Base-by-base conservation (phyloP, 2,888 invertebrate genomes). In the Dicyrtoma fusca region DNA sequence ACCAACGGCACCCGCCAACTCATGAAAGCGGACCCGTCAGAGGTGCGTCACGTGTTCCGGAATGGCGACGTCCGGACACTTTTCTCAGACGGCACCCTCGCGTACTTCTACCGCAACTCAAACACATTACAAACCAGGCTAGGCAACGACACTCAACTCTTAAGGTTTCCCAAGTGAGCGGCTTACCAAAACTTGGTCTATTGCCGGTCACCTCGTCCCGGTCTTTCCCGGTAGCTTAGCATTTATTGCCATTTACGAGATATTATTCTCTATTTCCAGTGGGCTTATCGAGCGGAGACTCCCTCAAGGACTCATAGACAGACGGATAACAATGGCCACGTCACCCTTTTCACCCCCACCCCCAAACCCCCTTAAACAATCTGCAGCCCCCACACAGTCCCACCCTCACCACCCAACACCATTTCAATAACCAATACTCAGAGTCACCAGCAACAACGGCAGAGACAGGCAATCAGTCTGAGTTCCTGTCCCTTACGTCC, bases 41-140 rank as follows among this genome's bases (percentile, higher is more conserved):
- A 68, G 57, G 44, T 55, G 42, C 19, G 66, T 19, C 70, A 71
- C 21, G 53, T 63, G 51, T 71, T 63, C 17, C 61, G 63, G 4
- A 95, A 96, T 85, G 94, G 94, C n/a, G 95, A 96, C 84, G 87
- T 93, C 0, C 92, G 94, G 82, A 93, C 94, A 82, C 92, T 91
- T 10, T 88, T 90, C 82, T 88, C 87, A 81, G 89, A 90, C 77
- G 91, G 93, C 69, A 90, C 88, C 66, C 88, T 92, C 13, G 90
- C 90, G 81, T 96, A 96, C 84, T 94, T 88, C 83, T 95, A 94
- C 85, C 88, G 90, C 1, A 90, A 91, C 79, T 90, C 89, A 0
- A 89, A 91, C 82, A 92, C 92, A 0, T 92, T 90, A 86, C 95
- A 95, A 80, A 94, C 92, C 0, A 92, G 91, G 8, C 91, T 91